Evolutionary conservation across 2,113 vertebrate species (phyloP), one percentile per base, ranked within the genome.

Genomic region (Protomyctophum bolini): DNA sequence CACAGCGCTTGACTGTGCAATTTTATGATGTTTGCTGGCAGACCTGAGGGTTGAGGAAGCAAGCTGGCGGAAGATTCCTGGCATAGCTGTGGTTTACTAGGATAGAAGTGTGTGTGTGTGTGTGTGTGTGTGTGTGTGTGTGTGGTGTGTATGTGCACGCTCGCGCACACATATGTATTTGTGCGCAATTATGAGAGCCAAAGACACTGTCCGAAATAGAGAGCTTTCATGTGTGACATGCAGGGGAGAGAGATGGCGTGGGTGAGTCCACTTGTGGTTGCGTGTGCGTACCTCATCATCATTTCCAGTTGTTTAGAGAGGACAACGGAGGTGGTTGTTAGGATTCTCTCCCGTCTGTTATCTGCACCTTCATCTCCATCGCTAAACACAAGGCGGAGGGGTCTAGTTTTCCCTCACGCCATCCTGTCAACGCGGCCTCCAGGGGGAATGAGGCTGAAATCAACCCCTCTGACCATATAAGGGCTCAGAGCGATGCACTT

Each of bases 11-110:
- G 64, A 71, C 55, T 45, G 67, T 54, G 76, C 0, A 3, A 68
- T 84, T 90, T 90, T 91, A 91, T 82, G 83, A 77, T 81, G 86
- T 89, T 90, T 91, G 87, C 68, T 54, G 41, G 86, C 82, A 75
- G 83, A 81, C 58, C 63, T 72, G 65, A 54, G 58, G 75, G 77
- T 69, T 66, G 49, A 73, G 70, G 81, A 75, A n/a, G 48, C 64
- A 81, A 75, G 79, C 75, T 75, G 77, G n/a, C 15, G 14, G 9
- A 68, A 70, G 79, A 90, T 91, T 91, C 83, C 72, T 86, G 55
- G 75, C 73, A 77, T 83, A 76, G 79, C 76, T 84, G 86, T 76
- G 87, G 85, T 84, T 77, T 66, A 52, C 29, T 63, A 47, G 82
- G 56, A 82, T 76, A 70, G 75, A 64, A 57, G 10, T 12, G 33